Evolutionary conservation across 2,888 invertebrate genomes (phyloP).

Genomic region (Phragmatobia fuliginosa): DNA sequence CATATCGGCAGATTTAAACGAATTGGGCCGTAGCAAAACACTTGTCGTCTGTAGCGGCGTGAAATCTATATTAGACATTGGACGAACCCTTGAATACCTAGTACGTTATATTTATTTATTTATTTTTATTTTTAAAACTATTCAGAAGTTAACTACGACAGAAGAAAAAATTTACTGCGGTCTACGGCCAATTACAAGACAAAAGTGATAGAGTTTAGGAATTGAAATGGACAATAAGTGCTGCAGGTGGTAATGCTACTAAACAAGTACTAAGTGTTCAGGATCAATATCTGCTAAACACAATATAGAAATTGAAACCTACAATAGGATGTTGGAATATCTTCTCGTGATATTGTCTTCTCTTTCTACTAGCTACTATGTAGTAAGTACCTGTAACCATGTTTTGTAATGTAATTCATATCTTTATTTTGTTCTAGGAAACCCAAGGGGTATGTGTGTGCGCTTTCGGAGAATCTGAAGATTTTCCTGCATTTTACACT

Average conservation of each 20-base stretch:
- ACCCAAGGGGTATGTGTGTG: constrained; percentile 97
- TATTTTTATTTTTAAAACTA: neutral
- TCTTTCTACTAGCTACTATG: too few relatives aligned
- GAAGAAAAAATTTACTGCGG: too few relatives aligned
- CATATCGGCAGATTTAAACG: constrained; percentile 97
- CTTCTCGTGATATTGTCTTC: too few relatives aligned
- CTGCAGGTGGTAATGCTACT: too few relatives aligned
- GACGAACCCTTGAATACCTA: constrained; percentile 96
- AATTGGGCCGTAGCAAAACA: constrained; percentile 94
- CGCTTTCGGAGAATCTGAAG: constrained; percentile 88
- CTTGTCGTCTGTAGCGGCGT: constrained; percentile 98
- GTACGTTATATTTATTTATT: constrained; percentile 76
- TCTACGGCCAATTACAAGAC: too few relatives aligned
- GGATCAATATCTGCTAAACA: too few relatives aligned
- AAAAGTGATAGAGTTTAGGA: too few relatives aligned
- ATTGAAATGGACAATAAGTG: too few relatives aligned
- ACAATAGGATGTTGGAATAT: too few relatives aligned
- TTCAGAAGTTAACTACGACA: neutral
- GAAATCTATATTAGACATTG: constrained; percentile 98
- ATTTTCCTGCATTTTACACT: constrained; percentile 98
- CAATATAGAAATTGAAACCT: too few relatives aligned
- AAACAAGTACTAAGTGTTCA: too few relatives aligned
- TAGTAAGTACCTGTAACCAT: too few relatives aligned
- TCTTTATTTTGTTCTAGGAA: constrained; percentile 87
- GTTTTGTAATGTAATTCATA: neutral